phyloP scores from a whole-genome alignment of 53 echinoderm and acorn worm species.

The Stichopus horrens region DNA sequence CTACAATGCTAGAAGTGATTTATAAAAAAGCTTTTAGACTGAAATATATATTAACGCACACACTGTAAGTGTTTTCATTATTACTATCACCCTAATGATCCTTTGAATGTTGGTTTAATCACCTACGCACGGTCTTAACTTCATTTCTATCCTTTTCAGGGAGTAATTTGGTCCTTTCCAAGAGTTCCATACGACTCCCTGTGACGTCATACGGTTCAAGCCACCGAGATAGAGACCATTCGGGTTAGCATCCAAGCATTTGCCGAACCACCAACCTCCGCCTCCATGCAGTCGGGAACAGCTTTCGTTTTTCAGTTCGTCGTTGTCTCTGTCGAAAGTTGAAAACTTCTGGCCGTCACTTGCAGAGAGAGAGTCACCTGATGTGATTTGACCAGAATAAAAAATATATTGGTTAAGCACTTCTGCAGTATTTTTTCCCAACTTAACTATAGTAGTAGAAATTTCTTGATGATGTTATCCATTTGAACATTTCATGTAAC shows the following conservation, averaged over 20 bases:
- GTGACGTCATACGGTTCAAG: slow-evolving; percentile 31
- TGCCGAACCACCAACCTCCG: slow-evolving; percentile 66
- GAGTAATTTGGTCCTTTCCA: slow-evolving; percentile 68
- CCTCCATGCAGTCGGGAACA: slow-evolving; percentile 53
- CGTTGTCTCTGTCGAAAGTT: slow-evolving; percentile 67
- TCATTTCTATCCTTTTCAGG: slow-evolving; percentile 57
- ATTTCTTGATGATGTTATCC: no score
- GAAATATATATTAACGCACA: no score
- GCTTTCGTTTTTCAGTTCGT: slow-evolving; percentile 12
- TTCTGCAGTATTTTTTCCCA: no score
- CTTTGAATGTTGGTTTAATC: neutral
- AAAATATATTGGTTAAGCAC: no score
- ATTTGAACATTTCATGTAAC: no score
- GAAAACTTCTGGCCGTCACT: slow-evolving; percentile 61
- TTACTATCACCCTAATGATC: no score
- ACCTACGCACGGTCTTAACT: slow-evolving; percentile 48
- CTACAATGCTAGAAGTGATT: no score
- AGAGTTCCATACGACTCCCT: slow-evolving; percentile 58
- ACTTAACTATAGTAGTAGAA: no score
- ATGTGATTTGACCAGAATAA: no score
- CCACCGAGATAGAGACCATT: slow-evolving; percentile 72
- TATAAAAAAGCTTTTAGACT: no score
- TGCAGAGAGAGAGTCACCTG: slow-evolving; percentile 59
- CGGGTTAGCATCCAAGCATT: slow-evolving; percentile 55
- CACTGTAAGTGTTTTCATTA: no score